Percentiles rank a stretch among this genome's conserved stretches.
phyloP scores from a whole-genome alignment of 2,888 invertebrate species.

The Dromius quadrimaculatus region DNA sequence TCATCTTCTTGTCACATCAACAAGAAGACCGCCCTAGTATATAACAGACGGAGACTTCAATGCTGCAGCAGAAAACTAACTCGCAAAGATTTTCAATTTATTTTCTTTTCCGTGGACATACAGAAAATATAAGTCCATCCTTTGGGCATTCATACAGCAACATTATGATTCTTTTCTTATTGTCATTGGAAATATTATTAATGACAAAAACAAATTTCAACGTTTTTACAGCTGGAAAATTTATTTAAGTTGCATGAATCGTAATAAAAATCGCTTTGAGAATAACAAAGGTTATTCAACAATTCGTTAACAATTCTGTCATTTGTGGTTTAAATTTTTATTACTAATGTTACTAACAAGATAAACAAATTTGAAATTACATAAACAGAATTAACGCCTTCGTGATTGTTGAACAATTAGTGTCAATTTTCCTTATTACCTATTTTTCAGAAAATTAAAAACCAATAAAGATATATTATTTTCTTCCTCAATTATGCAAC shows the following conservation, averaged over 20 bases:
- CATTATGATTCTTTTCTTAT: no score
- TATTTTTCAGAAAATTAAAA: conserved; percentile 6
- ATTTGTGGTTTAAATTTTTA: no score
- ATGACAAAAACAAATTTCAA: no score
- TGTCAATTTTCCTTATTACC: conserved; percentile 15
- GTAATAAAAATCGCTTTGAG: background rate
- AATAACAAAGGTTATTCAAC: no score
- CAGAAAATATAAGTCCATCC: no score
- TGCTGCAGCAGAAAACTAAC: background rate
- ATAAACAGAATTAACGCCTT: no score
- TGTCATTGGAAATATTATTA: no score
- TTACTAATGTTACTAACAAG: no score
- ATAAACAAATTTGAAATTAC: no score
- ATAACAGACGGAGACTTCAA: conserved; percentile 9
- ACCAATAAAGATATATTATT: background rate
- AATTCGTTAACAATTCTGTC: no score
- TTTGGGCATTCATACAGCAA: no score
- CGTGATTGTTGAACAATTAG: background rate
- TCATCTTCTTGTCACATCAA: conserved; percentile 42
- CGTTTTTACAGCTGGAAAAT: background rate
- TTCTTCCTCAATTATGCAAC: conserved; percentile 27
- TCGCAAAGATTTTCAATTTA: background rate
- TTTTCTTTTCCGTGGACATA: no score
- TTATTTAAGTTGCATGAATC: background rate
- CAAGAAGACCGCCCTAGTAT: background rate